phyloP scores from a whole-genome alignment of 2,888 invertebrate species.

The Erebia aethiops region DNA sequence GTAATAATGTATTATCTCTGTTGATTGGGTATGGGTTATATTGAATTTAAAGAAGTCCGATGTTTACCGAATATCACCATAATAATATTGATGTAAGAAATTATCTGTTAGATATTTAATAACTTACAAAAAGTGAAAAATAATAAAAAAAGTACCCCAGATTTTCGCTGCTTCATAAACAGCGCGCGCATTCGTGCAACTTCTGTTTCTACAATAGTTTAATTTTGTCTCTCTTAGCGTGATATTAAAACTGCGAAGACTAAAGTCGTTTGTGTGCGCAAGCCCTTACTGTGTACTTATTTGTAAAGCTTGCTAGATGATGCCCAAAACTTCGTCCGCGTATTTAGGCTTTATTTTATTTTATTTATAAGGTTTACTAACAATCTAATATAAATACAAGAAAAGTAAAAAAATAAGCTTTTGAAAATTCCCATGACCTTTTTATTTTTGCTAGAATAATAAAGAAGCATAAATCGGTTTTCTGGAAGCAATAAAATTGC shows the following conservation, averaged over 20 bases:
- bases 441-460: no score
- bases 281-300: not conserved
- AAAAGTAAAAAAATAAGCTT: no score
- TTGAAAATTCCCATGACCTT: no score
- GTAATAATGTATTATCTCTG: not conserved
- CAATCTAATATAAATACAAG: no score
- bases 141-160: not conserved
- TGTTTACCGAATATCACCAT: slow-evolving; percentile 5
- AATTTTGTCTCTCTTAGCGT: not conserved
- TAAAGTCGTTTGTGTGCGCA: not conserved
- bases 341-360: no score
- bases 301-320: not conserved
- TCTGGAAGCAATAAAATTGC: no score
- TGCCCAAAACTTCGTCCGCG: no score
- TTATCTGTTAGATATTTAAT: not conserved
- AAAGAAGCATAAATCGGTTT: no score
- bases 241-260: not conserved
- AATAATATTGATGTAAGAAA: slow-evolving; percentile 6
- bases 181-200: not conserved
- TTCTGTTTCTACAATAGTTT: not conserved
- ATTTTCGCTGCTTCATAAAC: not conserved
- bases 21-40: slow-evolving; percentile 6
- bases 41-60: not conserved
- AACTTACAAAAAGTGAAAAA: slow-evolving; percentile 1
- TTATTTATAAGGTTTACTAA: no score